Evolutionary conservation across 2,888 invertebrate genomes (phyloP), one percentile per base, ranked within the genome.

Genomic region (Sabatieria punctata): DNA sequence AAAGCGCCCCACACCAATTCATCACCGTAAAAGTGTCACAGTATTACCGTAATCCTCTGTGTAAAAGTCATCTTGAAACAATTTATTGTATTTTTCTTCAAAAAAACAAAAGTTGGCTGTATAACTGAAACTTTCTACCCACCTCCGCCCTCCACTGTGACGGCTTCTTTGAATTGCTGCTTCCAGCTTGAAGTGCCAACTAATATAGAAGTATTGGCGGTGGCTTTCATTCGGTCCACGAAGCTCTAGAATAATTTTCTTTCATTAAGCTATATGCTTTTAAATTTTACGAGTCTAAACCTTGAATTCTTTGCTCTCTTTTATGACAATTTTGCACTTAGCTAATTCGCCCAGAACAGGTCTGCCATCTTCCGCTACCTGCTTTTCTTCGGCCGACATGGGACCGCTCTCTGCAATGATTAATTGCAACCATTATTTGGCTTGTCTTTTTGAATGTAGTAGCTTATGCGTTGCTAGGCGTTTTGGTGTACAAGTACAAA

Each of bases 221-320:
- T 78, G 72, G 91, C 85, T 53, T 97, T 82, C 66, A 95, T 75
- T 71, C 91, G 91, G 72, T 97, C 95, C 50, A 97, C 93, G 50
- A 51, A 61, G 51, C 47, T 54, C 57, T 52, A 46, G 30, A 43
- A 13, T 40, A 40, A 22, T 30, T 30, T 30, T 30, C 15, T 30
- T 11, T 30, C 8, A 8, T 11, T 30, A 30, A 30, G 15, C 8
- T 30, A 30, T 15, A 30, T 30, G 15, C 8, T 30, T 8, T 30
- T 11, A 30, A 11, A 11, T 30, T 11, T 30, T 8, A 11, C 8
- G 8, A 15, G 30, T 30, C 30, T 8, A 2, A 68, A 86, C 89
- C 80, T 89, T 95, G 71, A 97, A 95, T 71, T 95, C 95, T 68
- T 86, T 85, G 73, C 91, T 93, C 70, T 97, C 97, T 62, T 85